phyloP scores from a whole-genome alignment of 2,888 invertebrate genomes.

The Luffia ferchaultella region DNA sequence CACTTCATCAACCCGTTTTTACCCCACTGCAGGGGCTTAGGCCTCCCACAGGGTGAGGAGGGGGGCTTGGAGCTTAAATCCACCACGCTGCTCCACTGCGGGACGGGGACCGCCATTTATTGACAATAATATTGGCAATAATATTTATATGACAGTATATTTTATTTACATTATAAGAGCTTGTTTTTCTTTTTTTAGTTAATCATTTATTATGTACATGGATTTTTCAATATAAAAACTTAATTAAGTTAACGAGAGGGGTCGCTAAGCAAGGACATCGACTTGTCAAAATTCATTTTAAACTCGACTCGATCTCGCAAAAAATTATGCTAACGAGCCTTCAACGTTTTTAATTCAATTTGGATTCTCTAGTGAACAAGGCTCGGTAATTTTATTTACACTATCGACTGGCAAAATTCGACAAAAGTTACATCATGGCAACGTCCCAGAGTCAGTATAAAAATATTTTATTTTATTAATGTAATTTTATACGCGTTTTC shows the following conservation, averaged over 20 bases:
- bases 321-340: slow-evolving; percentile 63
- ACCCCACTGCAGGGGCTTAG: too few relatives aligned
- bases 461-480: background rate
- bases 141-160: background rate
- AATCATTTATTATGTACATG: background rate
- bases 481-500: background rate
- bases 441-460: too few relatives aligned
- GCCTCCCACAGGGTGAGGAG: too few relatives aligned
- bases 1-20: too few relatives aligned
- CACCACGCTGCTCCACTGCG: too few relatives aligned
- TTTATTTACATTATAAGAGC: background rate
- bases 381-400: background rate
- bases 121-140: background rate
- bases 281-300: slow-evolving; percentile 44
- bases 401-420: too few relatives aligned
- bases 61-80: too few relatives aligned
- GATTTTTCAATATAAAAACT: background rate
- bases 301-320: slow-evolving; percentile 41
- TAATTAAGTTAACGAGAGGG: background rate
- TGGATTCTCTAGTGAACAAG: slow-evolving; percentile 19
- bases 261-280: slow-evolving; percentile 25
- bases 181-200: too few relatives aligned
- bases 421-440: too few relatives aligned
- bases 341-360: slow-evolving; percentile 52
- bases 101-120: background rate